Conservation (phyloP, 2,797 vertebrate species). For the Channallabes apus region DNA sequence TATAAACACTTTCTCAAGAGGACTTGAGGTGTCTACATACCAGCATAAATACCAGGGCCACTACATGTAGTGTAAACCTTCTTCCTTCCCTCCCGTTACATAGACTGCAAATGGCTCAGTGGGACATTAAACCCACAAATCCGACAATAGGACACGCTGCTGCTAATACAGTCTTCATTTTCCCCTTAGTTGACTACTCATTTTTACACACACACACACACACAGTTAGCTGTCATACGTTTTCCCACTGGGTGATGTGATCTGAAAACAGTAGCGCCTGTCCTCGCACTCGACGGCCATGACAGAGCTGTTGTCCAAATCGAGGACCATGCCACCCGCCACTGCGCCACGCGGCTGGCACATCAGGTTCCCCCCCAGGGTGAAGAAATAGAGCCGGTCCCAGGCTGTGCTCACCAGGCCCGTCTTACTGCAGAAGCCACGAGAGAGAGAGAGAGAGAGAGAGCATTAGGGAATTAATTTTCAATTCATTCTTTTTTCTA, state of each 20-base stretch:
- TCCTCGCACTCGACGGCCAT: conserved; percentile 98
- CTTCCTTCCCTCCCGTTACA: background rate
- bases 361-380: conserved; percentile 98
- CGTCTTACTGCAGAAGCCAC: conserved; percentile 82
- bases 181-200: background rate
- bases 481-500: background rate
- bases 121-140: background rate
- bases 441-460: background rate
- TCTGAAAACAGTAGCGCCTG: conserved; percentile 96
- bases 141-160: background rate
- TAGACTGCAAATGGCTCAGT: background rate
- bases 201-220: background rate
- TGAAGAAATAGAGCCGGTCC: conserved; percentile 98
- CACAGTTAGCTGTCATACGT: conserved; percentile 70
- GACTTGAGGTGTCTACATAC: background rate
- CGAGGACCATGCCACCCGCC: conserved; percentile 94
- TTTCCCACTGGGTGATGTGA: conserved; percentile 92
- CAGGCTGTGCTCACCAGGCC: conserved; percentile 96
- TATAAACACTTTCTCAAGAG: background rate
- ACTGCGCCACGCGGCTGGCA: conserved; percentile 95
- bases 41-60: background rate
- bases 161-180: background rate
- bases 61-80: no score
- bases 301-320: conserved; percentile 98
- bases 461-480: background rate